A percentile compares a stretch with the other conserved stretches of the same genome.
phyloP scores from a whole-genome alignment of 2,888 invertebrate genomes.

The Artemia sinica region DNA sequence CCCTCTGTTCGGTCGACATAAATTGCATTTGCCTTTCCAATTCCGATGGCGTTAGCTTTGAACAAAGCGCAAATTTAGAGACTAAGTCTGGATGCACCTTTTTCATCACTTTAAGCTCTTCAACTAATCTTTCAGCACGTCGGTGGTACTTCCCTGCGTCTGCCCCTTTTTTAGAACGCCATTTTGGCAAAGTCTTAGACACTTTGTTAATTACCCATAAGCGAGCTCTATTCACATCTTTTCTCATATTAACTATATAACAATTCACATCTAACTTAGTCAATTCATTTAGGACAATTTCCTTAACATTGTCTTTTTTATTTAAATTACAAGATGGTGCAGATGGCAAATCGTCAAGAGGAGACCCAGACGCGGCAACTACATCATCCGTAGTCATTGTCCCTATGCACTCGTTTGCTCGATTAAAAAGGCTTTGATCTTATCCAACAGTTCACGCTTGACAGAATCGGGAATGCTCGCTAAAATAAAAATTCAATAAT shows the following conservation, averaged over 20 bases:
- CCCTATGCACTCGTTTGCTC: neutral
- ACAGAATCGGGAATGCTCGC: constrained; percentile 1
- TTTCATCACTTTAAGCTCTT: constrained; percentile 17
- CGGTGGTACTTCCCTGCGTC: constrained; percentile 16
- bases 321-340: no score
- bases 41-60: constrained; percentile 6
- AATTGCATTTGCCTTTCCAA: constrained; percentile 8
- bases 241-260: constrained; percentile 20
- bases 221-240: constrained; percentile 20
- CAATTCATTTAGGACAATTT: no score
- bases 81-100: constrained; percentile 20
- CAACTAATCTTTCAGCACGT: constrained; percentile 14
- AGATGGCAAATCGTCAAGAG: no score
- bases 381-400: neutral
- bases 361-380: no score
- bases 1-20: constrained; percentile 18
- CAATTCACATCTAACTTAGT: neutral
- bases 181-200: constrained; percentile 14
- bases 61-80: constrained; percentile 21
- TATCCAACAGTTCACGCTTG: constrained; percentile 2
- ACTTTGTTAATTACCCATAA: constrained; percentile 20
- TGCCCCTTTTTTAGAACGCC: constrained; percentile 16
- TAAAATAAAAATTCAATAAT: neutral
- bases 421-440: constrained; percentile 12
- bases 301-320: no score